Evolutionary conservation across 2,113 vertebrate genomes (phyloP).

Genomic region (Semnornis frantzii): DNA sequence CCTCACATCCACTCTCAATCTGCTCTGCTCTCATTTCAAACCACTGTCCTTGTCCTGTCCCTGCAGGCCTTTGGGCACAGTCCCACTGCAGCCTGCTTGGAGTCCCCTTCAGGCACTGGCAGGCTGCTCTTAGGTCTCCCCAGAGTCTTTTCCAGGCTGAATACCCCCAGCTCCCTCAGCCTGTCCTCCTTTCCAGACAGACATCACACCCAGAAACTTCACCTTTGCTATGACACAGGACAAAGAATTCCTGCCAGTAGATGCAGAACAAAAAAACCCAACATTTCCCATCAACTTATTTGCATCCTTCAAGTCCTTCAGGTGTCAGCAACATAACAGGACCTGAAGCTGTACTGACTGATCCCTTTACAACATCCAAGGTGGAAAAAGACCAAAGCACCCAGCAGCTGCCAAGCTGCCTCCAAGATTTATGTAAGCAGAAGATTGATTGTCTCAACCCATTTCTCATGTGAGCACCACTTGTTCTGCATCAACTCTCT

Average conservation of each 20-base stretch:
- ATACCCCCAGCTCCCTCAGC: no score
- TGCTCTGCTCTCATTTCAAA: no score
- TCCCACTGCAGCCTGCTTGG: no score
- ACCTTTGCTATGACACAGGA: not conserved
- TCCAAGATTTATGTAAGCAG: conserved; percentile 6
- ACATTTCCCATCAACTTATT: not conserved
- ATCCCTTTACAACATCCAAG: not conserved
- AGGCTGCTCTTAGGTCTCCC: no score
- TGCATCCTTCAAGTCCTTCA: conserved; percentile 1
- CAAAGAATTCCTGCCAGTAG: not conserved
- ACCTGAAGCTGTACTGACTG: not conserved
- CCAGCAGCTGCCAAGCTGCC: conserved; percentile 8
- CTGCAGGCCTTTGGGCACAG: no score
- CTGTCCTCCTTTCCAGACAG: not conserved
- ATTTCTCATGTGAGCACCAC: not conserved
- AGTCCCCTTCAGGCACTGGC: no score
- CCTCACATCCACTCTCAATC: no score
- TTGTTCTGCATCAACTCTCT: conserved; percentile 2
- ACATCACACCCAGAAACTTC: not conserved
- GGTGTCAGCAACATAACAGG: not conserved
- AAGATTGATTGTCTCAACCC: conserved; percentile 32
- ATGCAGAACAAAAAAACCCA: not conserved
- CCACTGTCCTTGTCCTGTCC: no score
- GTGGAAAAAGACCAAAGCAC: conserved; percentile 1
- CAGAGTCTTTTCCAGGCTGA: no score